A percentile compares a stretch with the other conserved stretches of the same genome.
Evolutionary conservation across 35 echinoderm and acorn worm species (phyloP).

Genomic region (Ophiothrix spiculata): DNA sequence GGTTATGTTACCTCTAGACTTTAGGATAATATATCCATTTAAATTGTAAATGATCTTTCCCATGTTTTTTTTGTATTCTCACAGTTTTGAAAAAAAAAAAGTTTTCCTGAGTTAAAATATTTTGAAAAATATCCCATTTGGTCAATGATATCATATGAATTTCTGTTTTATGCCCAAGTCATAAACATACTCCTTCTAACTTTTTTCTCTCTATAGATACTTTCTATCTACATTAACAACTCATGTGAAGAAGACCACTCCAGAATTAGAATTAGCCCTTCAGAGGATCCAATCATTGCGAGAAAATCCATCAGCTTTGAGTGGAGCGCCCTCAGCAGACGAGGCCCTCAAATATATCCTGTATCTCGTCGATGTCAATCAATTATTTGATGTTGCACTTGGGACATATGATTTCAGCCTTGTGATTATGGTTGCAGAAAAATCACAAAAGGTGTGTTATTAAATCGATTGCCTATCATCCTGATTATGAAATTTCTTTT

Average conservation of each 20-base stretch:
- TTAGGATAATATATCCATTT: too few species aligned
- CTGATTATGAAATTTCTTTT: neutral
- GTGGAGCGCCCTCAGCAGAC: constrained; percentile 49
- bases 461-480: neutral
- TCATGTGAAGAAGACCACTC: constrained; percentile 84
- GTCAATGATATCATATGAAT: too few species aligned
- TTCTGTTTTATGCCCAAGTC: too few species aligned
- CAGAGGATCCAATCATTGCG: constrained; percentile 56
- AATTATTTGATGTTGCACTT: constrained; percentile 80
- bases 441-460: constrained; percentile 88
- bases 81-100: too few species aligned
- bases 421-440: constrained; percentile 97
- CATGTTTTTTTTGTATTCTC: too few species aligned
- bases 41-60: too few species aligned
- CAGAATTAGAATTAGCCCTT: constrained; percentile 78
- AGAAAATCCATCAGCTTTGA: neutral
- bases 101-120: too few species aligned
- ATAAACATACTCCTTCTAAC: too few species aligned
- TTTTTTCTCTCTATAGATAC: constrained; percentile 42
- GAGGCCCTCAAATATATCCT: constrained; percentile 83
- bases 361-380: constrained; percentile 86
- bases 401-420: constrained; percentile 96
- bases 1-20: too few species aligned
- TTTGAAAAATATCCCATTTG: too few species aligned
- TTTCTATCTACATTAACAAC: constrained; percentile 78